Base-by-base conservation (phyloP, 2,113 vertebrate genomes). In the Orthonyx spaldingii region DNA sequence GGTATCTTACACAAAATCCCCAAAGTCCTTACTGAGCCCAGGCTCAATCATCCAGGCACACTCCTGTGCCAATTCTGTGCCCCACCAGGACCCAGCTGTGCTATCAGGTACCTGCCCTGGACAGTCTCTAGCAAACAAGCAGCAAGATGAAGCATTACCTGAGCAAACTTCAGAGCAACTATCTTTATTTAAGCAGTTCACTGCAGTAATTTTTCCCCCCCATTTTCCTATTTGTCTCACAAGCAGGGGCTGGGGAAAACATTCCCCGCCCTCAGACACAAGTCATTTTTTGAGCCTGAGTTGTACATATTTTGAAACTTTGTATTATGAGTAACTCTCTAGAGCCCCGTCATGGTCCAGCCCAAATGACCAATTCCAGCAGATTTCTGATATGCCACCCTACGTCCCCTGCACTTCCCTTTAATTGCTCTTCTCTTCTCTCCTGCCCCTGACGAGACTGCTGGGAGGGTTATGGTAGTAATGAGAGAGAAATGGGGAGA, bases 221-320 rank as follows among this genome's bases (percentile, higher is more conserved):
- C 13, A 0, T 75, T 94, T 85, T 75, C 33, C 23, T 79, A 61
- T 79, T 89, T 89, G 57, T 87, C 64, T 93, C 65, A 15, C 32
- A 72, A 79, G 49, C 50, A 71, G 65, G 77, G 84, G n/a, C 37
- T 96, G 81, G 16, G 74, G 63, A 96, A 94, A 87, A 87, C 39
- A 55, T 53, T 89, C 93, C 53, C 70, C 57, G 3, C 91, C 89
- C 93, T 91, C 84, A 80, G 78, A 96, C 57, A 79, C 13, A 49
- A 91, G n/a, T 74, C 4, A 87, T 95, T 93, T 96, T 96, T 93
- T 82, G 37, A 91, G 74, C 2, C 0, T 95, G 87, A 97, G 74
- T 89, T 85, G 78, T 70, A 69, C 63, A 47, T 93, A 91, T 96
- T 97, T 96, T 19, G 39, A 93, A 96, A 96, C 87, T 83, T 79